Conservation (phyloP, 2,113 vertebrate species). For the Acinonyx jubatus region DNA sequence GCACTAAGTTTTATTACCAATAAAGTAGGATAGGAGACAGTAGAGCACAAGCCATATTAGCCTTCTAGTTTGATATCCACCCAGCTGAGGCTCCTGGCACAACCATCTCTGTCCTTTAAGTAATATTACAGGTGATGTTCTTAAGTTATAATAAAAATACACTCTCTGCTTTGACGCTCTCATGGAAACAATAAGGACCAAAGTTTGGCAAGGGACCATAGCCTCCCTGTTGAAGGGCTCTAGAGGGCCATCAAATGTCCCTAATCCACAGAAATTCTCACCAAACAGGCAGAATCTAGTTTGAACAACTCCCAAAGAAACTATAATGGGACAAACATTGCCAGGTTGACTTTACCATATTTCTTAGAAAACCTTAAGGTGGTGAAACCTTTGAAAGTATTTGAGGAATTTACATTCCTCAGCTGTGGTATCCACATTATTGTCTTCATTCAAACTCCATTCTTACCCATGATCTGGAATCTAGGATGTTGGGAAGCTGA, state of each 20-base stretch:
- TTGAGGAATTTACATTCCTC: neutral
- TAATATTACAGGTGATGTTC: neutral
- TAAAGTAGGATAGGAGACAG: neutral
- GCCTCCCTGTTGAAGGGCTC: neutral
- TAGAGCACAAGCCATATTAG: neutral
- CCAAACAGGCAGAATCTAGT: neutral
- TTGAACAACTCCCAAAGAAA: neutral
- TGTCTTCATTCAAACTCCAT: neutral
- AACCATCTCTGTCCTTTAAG: neutral
- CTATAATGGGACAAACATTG: neutral
- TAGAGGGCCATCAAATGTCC: neutral
- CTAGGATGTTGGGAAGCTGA: neutral
- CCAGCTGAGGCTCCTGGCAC: neutral
- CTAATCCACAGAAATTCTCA: neutral
- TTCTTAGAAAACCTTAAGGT: neutral
- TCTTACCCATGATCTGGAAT: neutral
- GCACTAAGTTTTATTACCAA: neutral
- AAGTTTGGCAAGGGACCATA: neutral
- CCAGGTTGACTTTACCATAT: neutral
- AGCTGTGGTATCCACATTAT: too few species aligned
- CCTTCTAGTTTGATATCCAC: neutral
- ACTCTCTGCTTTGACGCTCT: neutral
- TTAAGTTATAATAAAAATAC: neutral
- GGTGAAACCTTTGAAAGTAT: neutral
- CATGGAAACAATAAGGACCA: neutral